A percentile compares a stretch with the other conserved stretches of the same genome.
Conservation (phyloP, 2,113 vertebrate genomes). For the Chaetura pelagica region DNA sequence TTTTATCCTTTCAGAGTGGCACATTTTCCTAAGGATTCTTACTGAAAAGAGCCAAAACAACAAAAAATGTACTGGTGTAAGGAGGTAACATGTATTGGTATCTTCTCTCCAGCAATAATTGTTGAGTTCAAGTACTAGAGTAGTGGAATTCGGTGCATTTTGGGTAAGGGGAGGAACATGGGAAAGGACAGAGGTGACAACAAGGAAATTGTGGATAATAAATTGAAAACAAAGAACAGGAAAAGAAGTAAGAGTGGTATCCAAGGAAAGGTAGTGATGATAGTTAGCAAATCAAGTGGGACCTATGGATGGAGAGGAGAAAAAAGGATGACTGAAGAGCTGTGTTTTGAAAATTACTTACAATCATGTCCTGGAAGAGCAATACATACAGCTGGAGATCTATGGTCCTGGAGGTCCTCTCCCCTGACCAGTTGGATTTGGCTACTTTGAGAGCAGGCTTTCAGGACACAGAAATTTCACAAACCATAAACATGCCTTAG, state of each 20-base stretch:
- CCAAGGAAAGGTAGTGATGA: background rate
- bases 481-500: background rate
- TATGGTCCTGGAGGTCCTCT: background rate
- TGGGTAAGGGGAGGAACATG: background rate
- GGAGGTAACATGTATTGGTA: background rate
- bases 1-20: background rate
- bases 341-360: background rate
- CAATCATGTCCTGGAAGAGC: background rate
- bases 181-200: background rate
- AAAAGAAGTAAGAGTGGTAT: background rate
- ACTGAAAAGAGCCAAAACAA: background rate
- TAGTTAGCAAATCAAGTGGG: background rate
- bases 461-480: background rate
- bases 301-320: background rate
- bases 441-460: background rate
- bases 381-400: background rate
- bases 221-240: background rate
- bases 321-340: background rate
- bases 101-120: background rate
- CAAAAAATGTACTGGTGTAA: background rate
- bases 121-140: background rate
- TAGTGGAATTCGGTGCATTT: background rate
- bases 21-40: background rate
- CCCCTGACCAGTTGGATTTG: fast-evolving
- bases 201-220: background rate